Percentiles rank a stretch among this genome's conserved stretches.
These are phyloP conservation scores for Microplitis deprimator DNA, from an alignment of 2,888 invertebrate species.

Conservation along the genomic window DNA sequence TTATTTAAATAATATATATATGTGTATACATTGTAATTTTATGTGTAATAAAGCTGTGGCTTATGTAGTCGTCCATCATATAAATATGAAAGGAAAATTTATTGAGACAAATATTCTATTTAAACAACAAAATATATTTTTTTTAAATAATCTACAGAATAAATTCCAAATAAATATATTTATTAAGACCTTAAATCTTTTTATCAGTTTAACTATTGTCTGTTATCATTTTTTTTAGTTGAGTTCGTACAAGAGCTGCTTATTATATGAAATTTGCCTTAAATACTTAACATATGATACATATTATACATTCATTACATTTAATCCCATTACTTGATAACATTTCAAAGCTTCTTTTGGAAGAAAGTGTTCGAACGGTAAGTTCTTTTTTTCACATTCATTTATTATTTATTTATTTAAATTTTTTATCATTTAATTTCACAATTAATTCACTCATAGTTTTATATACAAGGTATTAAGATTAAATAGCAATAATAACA, in stretches of 20 bases:
- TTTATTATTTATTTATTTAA: background rate
- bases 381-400: conserved; percentile 34
- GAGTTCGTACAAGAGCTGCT: background rate
- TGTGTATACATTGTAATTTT: no score
- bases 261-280: background rate
- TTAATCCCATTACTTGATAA: conserved; percentile 37
- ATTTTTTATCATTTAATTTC: background rate
- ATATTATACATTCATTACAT: background rate
- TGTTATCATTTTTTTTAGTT: background rate
- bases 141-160: no score
- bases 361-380: conserved; percentile 50
- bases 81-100: no score
- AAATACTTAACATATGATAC: background rate
- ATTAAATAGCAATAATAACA: no score
- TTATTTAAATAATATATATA: no score
- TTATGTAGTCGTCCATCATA: no score
- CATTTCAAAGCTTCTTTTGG: conserved; percentile 48
- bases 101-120: no score
- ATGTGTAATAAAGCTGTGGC: no score
- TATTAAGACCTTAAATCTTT: no score
- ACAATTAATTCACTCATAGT: background rate
- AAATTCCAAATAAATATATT: no score
- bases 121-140: no score
- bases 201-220: no score
- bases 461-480: background rate